Percentiles rank a stretch among this genome's conserved stretches.
These are phyloP conservation scores for Bemisia tabaci DNA, from an alignment of 1,140 invertebrate species.

Conservation along the genomic window DNA sequence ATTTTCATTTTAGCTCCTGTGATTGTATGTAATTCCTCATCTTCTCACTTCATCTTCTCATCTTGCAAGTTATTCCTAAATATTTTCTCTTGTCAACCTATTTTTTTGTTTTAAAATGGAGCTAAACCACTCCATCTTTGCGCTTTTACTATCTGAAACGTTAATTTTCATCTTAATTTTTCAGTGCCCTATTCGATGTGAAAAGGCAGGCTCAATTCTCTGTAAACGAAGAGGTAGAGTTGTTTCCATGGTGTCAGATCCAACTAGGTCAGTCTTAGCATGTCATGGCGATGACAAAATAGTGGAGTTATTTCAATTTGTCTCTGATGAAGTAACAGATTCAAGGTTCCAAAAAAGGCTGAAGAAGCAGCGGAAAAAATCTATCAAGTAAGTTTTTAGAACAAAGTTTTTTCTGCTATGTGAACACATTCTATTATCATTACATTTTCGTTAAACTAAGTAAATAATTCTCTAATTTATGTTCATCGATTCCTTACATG, in stretches of 20 bases:
- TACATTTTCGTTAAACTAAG: too few species aligned
- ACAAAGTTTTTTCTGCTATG: too few species aligned
- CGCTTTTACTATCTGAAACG: too few species aligned
- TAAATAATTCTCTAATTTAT: too few species aligned
- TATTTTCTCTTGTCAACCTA: too few species aligned
- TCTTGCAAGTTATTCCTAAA: too few species aligned
- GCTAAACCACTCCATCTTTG: not conserved
- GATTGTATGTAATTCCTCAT: not conserved
- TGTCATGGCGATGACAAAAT: conserved; percentile 70
- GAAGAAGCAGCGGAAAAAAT: conserved; percentile 54
- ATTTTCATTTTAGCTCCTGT: conserved; percentile 7
- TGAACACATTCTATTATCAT: too few species aligned
- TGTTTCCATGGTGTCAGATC: conserved; percentile 47
- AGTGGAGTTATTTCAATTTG: conserved; percentile 74
- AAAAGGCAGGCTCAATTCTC: conserved; percentile 58
- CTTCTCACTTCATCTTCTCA: too few species aligned
- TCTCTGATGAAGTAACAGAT: conserved; percentile 56
- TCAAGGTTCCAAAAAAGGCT: conserved; percentile 53
- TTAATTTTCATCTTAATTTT: conserved; percentile 23
- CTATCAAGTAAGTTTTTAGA: conserved; percentile 34
- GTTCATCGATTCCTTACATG: too few species aligned
- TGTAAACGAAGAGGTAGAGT: conserved; percentile 60
- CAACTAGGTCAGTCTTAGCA: conserved; percentile 49
- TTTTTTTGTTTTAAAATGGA: not conserved
- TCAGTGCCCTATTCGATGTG: conserved; percentile 51